These are phyloP conservation scores for Tangara arthus DNA, from an alignment of 2,797 vertebrate species.

Conservation along the genomic window DNA sequence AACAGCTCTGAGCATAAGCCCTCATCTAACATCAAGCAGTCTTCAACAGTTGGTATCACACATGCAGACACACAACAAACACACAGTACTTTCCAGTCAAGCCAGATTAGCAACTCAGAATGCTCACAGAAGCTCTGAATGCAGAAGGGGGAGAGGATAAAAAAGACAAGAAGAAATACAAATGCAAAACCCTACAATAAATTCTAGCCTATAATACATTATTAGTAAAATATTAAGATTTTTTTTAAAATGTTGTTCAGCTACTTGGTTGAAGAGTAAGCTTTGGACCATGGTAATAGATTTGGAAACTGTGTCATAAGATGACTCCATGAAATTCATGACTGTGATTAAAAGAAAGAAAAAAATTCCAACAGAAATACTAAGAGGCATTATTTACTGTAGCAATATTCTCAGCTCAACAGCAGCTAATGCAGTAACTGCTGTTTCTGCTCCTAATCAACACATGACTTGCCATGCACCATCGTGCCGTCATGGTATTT, in stretches of 20 bases:
- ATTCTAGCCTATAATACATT: background rate
- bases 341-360: background rate
- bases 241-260: background rate
- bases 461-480: background rate
- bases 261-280: background rate
- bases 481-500: background rate
- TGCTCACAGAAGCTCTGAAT: background rate
- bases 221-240: background rate
- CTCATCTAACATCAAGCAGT: slow-evolving; percentile 24
- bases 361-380: background rate
- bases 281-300: background rate
- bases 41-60: slow-evolving; percentile 42
- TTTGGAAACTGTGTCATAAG: background rate
- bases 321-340: background rate
- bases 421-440: background rate
- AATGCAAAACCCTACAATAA: background rate
- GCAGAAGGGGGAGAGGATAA: background rate
- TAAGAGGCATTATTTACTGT: background rate
- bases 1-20: slow-evolving; percentile 20
- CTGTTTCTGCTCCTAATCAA: background rate
- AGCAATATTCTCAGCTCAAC: background rate
- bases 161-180: background rate
- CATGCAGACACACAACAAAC: slow-evolving; percentile 35
- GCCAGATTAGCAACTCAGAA: background rate
- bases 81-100: slow-evolving; percentile 29